A percentile compares a stretch with the other conserved stretches of the same genome.
Conservation (phyloP, 2,888 invertebrate species). For the Hanleya hanleyi region DNA sequence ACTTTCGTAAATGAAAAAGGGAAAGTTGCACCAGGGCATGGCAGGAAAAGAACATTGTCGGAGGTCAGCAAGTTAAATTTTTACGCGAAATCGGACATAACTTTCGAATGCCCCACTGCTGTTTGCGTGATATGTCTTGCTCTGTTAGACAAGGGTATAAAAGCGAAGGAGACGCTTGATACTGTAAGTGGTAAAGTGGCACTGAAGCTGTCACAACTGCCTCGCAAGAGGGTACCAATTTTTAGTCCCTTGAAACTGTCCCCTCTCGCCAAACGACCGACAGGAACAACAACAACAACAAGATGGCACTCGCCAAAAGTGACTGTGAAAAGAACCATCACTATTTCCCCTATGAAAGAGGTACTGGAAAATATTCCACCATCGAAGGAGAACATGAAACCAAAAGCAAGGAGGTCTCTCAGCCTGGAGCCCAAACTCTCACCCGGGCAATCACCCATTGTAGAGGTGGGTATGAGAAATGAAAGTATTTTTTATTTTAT, state of each 20-base stretch:
- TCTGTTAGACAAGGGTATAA: not conserved
- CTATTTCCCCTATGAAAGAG: no score
- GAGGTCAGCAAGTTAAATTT: not conserved
- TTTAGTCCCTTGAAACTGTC: not conserved
- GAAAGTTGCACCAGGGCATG: not conserved
- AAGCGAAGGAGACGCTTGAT: not conserved
- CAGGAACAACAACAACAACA: no score
- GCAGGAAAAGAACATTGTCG: not conserved
- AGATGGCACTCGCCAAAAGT: no score
- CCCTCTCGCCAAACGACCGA: not conserved
- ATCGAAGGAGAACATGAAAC: not conserved
- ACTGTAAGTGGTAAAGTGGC: not conserved
- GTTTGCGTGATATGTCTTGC: not conserved
- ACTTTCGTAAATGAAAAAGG: not conserved
- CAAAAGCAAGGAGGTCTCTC: not conserved
- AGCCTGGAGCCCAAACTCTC: not conserved
- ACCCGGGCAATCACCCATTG: not conserved
- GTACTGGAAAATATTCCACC: no score
- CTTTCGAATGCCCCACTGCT: not conserved
- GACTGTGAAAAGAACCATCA: no score
- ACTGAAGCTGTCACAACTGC: not conserved
- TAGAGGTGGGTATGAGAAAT: not conserved
- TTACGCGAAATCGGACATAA: not conserved
- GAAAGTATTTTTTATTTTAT: no score
- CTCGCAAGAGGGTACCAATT: not conserved